Evolutionary conservation across 2,888 invertebrate species (phyloP).

Genomic region (Mamestra brassicae): DNA sequence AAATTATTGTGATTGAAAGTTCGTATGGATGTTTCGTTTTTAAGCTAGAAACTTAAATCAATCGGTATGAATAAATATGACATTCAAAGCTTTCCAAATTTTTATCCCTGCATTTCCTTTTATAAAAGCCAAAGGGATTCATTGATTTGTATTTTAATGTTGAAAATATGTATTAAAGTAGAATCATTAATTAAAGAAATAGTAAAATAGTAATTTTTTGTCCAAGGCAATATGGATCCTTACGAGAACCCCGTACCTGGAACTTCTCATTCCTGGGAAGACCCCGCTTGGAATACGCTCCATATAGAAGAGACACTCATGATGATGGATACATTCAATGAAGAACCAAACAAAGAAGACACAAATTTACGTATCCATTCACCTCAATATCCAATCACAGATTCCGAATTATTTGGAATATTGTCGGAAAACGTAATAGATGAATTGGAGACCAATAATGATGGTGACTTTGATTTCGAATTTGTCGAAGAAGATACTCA

Average conservation of each 20-base stretch:
- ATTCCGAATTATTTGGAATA: slow-evolving; percentile 28
- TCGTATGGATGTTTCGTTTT: no score
- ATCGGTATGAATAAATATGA: no score
- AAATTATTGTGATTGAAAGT: no score
- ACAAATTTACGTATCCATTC: slow-evolving; percentile 26
- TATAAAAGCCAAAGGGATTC: slow-evolving; percentile 1
- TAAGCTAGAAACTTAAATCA: no score
- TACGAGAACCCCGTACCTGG: slow-evolving; percentile 39
- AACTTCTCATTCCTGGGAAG: slow-evolving; percentile 42
- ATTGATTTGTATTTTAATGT: slow-evolving; percentile 9
- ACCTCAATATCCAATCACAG: slow-evolving; percentile 37
- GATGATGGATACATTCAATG: slow-evolving; percentile 6
- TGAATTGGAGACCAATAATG: slow-evolving; percentile 36
- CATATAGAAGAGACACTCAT: not conserved
- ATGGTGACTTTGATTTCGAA: slow-evolving; percentile 28
- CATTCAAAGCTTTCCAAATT: no score
- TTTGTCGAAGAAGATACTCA: slow-evolving; percentile 18
- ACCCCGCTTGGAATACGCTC: slow-evolving; percentile 38
- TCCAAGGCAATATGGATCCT: slow-evolving; percentile 33
- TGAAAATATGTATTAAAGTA: slow-evolving; percentile 5
- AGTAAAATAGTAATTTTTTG: slow-evolving; percentile 24
- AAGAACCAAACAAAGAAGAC: slow-evolving; percentile 32
- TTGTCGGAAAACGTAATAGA: slow-evolving; percentile 39
- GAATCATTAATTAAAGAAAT: slow-evolving; percentile 27
- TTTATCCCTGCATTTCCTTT: slow-evolving; percentile 5